phyloP scores from a whole-genome alignment of 1,140 invertebrate species.

The Polyergus mexicanus region DNA sequence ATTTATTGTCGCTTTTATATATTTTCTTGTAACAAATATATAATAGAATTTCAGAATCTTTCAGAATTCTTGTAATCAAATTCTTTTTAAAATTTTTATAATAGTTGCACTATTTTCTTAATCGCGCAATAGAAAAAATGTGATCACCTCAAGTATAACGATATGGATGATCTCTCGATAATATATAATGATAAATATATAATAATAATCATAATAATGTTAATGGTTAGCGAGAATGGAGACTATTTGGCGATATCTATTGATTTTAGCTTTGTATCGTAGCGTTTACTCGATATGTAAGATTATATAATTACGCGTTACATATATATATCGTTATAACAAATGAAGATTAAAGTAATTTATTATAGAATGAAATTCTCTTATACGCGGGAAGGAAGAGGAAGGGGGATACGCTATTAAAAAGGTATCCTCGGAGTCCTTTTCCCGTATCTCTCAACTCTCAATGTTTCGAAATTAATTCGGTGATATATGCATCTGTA shows the following conservation, averaged over 20 bases:
- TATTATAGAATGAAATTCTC: constrained; percentile 48
- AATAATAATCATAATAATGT: constrained; percentile 50
- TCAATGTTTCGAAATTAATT: constrained; percentile 23
- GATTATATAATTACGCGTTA: constrained; percentile 52
- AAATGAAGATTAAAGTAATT: constrained; percentile 55
- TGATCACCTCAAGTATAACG: constrained; percentile 4
- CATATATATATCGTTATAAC: constrained; percentile 47
- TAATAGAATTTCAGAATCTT: not conserved
- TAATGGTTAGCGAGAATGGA: constrained; percentile 33
- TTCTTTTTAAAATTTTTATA: not conserved
- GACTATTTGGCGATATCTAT: constrained; percentile 42
- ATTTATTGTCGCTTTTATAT: not conserved
- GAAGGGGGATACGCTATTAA: not conserved
- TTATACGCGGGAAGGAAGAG: not conserved
- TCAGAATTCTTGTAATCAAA: not conserved
- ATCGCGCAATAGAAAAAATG: not conserved
- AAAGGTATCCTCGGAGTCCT: not conserved
- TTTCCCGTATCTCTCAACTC: constrained; percentile 40
- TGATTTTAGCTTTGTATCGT: constrained; percentile 61
- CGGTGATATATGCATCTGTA: constrained; percentile 46
- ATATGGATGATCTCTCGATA: constrained; percentile 32
- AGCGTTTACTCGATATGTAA: constrained; percentile 17
- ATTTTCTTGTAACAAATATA: not conserved
- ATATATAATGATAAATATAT: constrained; percentile 45
- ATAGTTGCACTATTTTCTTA: not conserved